Evolutionary conservation across 2,113 vertebrate genomes (phyloP).

Genomic region (Ceratotherium simum): DNA sequence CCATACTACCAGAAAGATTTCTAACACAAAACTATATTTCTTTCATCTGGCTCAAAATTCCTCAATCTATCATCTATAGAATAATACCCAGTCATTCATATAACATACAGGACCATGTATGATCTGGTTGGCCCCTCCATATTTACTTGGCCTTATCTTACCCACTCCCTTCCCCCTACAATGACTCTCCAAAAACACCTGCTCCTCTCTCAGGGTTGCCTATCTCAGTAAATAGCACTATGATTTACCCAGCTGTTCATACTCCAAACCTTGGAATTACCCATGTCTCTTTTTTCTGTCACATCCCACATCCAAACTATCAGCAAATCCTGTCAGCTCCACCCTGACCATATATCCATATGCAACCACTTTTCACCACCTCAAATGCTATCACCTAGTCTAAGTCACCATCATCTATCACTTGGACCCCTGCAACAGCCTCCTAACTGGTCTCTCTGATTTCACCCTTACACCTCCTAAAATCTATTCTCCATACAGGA

Average conservation of each 20-base stretch:
- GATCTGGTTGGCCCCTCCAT: neutral
- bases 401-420: neutral
- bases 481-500: neutral
- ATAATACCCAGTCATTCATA: neutral
- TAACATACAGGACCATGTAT: neutral
- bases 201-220: no score
- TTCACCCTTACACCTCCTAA: neutral
- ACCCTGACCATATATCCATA: neutral
- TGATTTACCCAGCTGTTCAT: neutral
- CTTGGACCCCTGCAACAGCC: neutral
- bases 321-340: neutral
- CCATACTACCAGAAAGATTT: neutral
- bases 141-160: neutral
- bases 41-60: neutral
- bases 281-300: neutral
- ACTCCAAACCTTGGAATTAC: neutral
- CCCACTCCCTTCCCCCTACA: neutral
- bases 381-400: neutral
- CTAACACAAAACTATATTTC: neutral
- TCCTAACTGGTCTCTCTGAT: neutral
- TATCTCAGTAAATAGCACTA: neutral
- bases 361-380: neutral
- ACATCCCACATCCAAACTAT: neutral
- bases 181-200: neutral
- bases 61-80: neutral